phyloP scores from a whole-genome alignment of 2,888 invertebrate species.

The Labia minor region DNA sequence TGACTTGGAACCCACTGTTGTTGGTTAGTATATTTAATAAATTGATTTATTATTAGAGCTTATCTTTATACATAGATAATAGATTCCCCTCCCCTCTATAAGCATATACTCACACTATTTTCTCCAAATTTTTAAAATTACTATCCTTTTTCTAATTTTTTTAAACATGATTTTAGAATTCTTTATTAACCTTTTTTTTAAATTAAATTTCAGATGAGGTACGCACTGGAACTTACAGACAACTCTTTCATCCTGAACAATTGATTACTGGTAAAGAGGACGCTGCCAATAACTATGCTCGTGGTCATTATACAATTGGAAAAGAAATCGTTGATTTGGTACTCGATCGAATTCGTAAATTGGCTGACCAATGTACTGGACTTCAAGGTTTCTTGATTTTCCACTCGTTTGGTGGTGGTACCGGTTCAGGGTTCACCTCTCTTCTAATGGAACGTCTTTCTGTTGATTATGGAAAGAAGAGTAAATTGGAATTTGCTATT shows the following conservation, averaged over 20 bases:
- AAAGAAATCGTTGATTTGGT: constrained; percentile 40
- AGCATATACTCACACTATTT: too few species aligned
- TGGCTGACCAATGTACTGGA: constrained; percentile 41
- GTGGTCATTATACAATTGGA: constrained; percentile 47
- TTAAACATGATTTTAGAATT: not conserved
- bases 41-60: not conserved
- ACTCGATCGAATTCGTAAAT: constrained; percentile 37
- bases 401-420: constrained; percentile 46
- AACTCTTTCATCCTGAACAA: constrained; percentile 46
- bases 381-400: constrained; percentile 46
- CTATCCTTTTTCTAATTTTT: too few species aligned
- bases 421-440: constrained; percentile 48
- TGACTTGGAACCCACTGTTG: constrained; percentile 92
- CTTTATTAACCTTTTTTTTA: not conserved
- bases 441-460: constrained; percentile 48
- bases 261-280: constrained; percentile 48
- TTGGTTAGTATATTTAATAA: constrained; percentile 41
- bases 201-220: constrained; percentile 38
- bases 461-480: constrained; percentile 50
- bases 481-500: constrained; percentile 47
- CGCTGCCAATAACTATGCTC: constrained; percentile 47
- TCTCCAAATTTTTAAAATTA: too few species aligned
- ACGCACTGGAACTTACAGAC: constrained; percentile 40
- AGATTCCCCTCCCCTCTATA: too few species aligned
- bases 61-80: too few species aligned